phyloP scores from a whole-genome alignment of 2,113 vertebrate genomes.

The Narcine bancroftii region DNA sequence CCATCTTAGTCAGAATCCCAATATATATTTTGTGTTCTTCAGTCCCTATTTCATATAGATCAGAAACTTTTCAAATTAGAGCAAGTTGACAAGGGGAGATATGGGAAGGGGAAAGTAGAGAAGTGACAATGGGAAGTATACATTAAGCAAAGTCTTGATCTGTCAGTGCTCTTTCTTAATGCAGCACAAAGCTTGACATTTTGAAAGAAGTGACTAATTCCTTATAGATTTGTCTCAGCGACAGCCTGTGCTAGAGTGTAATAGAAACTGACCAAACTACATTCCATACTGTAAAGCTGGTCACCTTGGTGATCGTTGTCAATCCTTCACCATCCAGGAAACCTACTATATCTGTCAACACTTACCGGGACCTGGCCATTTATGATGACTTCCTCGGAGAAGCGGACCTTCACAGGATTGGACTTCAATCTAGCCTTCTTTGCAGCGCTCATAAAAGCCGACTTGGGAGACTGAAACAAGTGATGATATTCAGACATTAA shows the following conservation, averaged over 20 bases:
- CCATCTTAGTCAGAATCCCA: background rate
- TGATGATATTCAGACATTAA: background rate
- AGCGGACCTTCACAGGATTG: constrained; percentile 95
- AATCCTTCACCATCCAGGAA: background rate
- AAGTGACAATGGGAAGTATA: too few relatives aligned
- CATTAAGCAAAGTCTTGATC: too few relatives aligned
- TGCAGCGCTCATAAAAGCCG: constrained; percentile 97
- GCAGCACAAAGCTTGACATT: background rate
- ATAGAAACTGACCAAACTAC: background rate
- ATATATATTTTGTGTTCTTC: background rate
- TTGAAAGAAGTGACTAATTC: background rate
- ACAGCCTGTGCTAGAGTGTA: background rate
- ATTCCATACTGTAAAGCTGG: background rate
- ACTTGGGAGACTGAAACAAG: constrained; percentile 83
- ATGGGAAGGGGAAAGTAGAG: too few relatives aligned
- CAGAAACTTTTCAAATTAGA: background rate
- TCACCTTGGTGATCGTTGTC: background rate
- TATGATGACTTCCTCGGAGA: constrained; percentile 95
- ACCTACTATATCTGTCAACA: constrained; percentile 42
- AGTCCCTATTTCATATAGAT: background rate
- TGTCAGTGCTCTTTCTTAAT: background rate
- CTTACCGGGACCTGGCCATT: constrained; percentile 96
- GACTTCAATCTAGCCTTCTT: constrained; percentile 98
- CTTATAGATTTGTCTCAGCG: background rate
- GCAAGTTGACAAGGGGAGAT: background rate